phyloP scores from a whole-genome alignment of 2,888 invertebrate genomes.

The Ichneumoninae sp. region DNA sequence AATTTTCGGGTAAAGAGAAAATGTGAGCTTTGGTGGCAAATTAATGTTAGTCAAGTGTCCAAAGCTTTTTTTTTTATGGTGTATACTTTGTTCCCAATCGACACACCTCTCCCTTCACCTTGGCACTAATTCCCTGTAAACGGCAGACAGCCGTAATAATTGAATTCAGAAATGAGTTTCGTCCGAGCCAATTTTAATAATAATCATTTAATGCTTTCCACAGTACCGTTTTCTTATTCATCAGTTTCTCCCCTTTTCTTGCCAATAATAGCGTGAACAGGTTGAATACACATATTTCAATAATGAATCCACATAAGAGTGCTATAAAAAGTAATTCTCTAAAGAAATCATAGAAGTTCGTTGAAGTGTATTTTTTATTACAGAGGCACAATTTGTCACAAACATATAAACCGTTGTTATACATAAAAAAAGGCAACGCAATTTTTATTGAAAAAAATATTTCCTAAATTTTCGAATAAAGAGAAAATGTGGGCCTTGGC shows the following conservation, averaged over 20 bases:
- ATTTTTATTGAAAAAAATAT: not conserved
- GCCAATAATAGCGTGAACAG: not conserved
- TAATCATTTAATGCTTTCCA: not conserved
- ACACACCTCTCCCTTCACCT: not conserved
- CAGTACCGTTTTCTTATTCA: conserved; percentile 2
- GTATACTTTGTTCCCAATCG: not conserved
- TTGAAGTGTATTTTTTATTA: not conserved
- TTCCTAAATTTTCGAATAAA: too few species aligned
- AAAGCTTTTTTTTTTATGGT: too few species aligned
- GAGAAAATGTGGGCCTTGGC: too few species aligned
- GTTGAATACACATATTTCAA: not conserved
- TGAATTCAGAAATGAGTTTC: not conserved
- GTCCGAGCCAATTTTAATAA: not conserved
- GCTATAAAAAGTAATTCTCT: not conserved
- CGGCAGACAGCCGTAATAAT: not conserved
- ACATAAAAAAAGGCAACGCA: not conserved
- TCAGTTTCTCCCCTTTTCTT: not conserved
- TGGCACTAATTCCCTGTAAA: not conserved
- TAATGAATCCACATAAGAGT: not conserved
- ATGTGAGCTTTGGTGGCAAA: too few species aligned
- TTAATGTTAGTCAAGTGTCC: too few species aligned
- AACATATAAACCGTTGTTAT: not conserved
- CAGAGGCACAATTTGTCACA: not conserved
- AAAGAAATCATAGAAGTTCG: not conserved
- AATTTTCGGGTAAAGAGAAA: too few species aligned